Conservation (phyloP, 2,797 vertebrate genomes). For the Mormyrops boulengeri region DNA sequence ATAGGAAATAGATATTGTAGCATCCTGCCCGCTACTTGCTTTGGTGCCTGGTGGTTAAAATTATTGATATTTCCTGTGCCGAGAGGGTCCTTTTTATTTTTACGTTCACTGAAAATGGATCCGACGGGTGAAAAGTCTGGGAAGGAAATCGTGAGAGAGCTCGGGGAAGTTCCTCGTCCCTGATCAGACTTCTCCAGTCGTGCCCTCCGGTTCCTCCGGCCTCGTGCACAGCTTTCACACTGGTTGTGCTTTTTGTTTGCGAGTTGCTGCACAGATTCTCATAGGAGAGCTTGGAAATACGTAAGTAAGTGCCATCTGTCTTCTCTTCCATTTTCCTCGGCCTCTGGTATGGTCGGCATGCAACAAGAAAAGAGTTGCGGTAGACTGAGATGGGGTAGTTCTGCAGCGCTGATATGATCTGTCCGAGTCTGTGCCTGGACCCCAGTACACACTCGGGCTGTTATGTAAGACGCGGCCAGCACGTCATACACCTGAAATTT, state of each 20-base stretch:
- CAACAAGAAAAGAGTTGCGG: background rate
- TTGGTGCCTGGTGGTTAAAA: background rate
- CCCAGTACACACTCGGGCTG: background rate
- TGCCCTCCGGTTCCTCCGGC: background rate
- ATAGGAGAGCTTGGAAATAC: background rate
- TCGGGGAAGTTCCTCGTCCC: background rate
- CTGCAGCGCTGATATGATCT: background rate
- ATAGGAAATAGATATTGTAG: background rate
- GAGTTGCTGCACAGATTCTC: background rate
- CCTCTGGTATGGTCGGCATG: background rate
- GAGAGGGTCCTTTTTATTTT: background rate
- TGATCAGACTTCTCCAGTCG: background rate
- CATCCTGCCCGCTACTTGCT: background rate
- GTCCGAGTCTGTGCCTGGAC: background rate
- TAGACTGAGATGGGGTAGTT: background rate
- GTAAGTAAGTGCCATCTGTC: background rate
- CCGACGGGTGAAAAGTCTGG: background rate
- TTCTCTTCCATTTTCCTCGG: background rate
- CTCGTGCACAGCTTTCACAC: background rate
- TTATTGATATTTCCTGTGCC: background rate
- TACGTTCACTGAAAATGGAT: background rate
- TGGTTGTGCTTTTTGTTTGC: background rate
- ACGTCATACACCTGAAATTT: background rate
- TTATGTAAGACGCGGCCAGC: background rate
- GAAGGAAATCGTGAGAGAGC: background rate